A percentile compares a stretch with the other conserved stretches of the same genome.
Conservation (phyloP, 2,113 vertebrate genomes). For the Oncorhynchus gorbuscha region DNA sequence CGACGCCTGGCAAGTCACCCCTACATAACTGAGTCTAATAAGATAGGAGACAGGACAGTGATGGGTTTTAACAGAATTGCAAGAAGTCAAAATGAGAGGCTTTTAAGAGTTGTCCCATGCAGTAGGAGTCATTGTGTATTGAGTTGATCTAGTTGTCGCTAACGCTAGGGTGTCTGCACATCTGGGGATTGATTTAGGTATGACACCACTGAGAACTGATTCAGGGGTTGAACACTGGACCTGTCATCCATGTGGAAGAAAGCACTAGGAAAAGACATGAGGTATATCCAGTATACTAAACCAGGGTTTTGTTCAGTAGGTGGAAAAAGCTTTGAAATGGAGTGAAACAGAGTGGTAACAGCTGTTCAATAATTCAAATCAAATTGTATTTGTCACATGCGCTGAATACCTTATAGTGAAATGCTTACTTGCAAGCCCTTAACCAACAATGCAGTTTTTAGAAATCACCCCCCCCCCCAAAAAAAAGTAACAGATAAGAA, state of each 20-base stretch:
- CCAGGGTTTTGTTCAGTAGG: too few relatives aligned
- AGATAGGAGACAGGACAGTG: conserved; percentile 14
- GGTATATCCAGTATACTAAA: too few relatives aligned
- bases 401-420: too few relatives aligned
- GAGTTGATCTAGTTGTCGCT: conserved; percentile 2
- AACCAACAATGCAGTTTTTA: too few relatives aligned
- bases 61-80: conserved; percentile 26
- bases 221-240: neutral
- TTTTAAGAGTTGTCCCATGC: conserved; percentile 24
- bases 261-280: neutral
- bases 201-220: neutral
- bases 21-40: conserved; percentile 31
- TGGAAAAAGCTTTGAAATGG: too few relatives aligned
- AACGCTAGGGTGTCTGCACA: neutral
- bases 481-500: too few relatives aligned
- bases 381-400: too few relatives aligned
- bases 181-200: neutral
- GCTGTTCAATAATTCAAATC: too few relatives aligned
- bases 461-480: too few relatives aligned
- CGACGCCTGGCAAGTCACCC: neutral
- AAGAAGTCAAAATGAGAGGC: neutral
- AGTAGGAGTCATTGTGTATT: conserved; percentile 3
- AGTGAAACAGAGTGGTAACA: too few relatives aligned
- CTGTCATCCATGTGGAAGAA: conserved; percentile 8
- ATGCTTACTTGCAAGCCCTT: too few relatives aligned